Base-by-base conservation (phyloP, 1,140 invertebrate genomes). In the Plodia interpunctella region DNA sequence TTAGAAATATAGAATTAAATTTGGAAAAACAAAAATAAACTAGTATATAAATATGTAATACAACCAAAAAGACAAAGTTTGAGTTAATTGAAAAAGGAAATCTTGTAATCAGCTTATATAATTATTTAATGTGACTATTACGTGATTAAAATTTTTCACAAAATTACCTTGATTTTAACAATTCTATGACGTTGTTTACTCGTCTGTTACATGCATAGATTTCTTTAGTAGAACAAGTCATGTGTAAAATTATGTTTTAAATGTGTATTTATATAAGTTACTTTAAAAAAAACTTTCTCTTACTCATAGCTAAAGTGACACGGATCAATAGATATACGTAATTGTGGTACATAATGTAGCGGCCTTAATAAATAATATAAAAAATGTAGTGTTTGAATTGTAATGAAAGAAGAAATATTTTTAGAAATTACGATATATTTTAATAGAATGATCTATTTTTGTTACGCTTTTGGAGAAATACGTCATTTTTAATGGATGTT, bases 371-470 rank as follows among this genome's bases (percentile, higher is more conserved):
- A 73, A 80, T 54, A 62, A 63, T 25, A 25, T 25, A 60, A 69
- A 61, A 69, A 70, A 68, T 62, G 58, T 68, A 72, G 66, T 78
- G 74, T 79, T 79, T 70, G 64, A 72, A 71, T 70, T 75, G 70
- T 72, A 74, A 74, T 72, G 51, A 64, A 75, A 67, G 76, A 72
- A 77, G 77, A 76, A 78, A 78, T 72, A 75, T 78, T 81, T 80
- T 86, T 80, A 80, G 73, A 80, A 67, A 76, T 62, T 81, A 76
- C 72, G 62, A 77, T 71, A 78, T 71, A 72, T 80, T 79, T 78
- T 78, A 79, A 79, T 77, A 77, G 72, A 80, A 76, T 66, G 74
- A 83, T 81, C 76, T 88, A 86, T 88, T 87, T 83, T 88, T 88
- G 82, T 85, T 84, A 87, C 78, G 79, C 72, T 78, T 83, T 83